Base-by-base conservation (phyloP, 2,797 vertebrate species). In the Macrochelys suwanniensis region DNA sequence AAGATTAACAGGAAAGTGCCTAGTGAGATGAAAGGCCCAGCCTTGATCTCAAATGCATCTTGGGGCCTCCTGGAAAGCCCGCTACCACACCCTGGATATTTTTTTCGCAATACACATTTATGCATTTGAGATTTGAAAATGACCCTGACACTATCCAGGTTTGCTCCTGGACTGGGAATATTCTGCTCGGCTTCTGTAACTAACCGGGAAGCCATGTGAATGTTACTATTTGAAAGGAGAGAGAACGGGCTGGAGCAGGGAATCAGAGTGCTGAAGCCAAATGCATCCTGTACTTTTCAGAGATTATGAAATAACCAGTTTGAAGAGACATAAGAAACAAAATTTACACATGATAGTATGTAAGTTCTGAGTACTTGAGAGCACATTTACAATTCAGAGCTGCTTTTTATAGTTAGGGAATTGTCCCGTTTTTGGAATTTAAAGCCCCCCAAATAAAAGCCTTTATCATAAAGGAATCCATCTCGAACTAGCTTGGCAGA, bases 371-470 rank as follows among this genome's bases (percentile, higher is more conserved):
- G 54, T 51, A 77, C 91, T 91, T 7, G 83, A 59, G 87, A 94
- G 50, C 51, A 84, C n/a, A 11, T 16, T 80, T 96, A 23, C 9
- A 61, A 21, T 92, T 95, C 80, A 74, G 78, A 89, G 95, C 91
- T 93, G 85, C 53, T 95, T 93, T 91, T 0, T 79, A 90, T 74
- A 5, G 33, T 31, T 80, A 15, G 4, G 54, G 54, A 26, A 56
- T 90, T 84, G 80, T 92, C 77, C 28, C 13, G 1, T 47, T 68
- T 92, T 56, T 84, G 86, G 3, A 54, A 19, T 78, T 84, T 95
- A 86, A 71, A 81, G 82, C 53, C 42, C 61, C 76, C 3, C 16
- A 6, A 90, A 49, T 74, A 86, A 56, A 88, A 84, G 31, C 17
- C 16, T 88, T 28, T 53, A 3, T 10, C 3, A n/a, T 89, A 6